Conservation (phyloP, 2,797 vertebrate genomes). For the Amniataba percoides region DNA sequence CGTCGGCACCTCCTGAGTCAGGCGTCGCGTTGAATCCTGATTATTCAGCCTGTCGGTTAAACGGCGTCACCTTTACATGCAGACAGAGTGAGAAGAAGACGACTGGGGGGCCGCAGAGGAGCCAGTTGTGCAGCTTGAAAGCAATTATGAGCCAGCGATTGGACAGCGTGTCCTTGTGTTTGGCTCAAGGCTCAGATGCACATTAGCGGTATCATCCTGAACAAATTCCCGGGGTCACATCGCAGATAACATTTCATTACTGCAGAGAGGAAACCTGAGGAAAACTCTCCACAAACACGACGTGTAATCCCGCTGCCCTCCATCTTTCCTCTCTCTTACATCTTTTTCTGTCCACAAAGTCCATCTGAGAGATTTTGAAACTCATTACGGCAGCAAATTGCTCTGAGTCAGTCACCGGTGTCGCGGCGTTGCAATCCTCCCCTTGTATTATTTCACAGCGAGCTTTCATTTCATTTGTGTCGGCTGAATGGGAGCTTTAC, state of each 20-base stretch:
- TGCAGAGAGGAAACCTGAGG: not conserved
- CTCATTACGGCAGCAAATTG: slow-evolving; percentile 44
- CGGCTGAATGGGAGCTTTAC: not conserved
- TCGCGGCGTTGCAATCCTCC: not conserved
- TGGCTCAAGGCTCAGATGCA: not conserved
- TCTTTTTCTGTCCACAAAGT: not conserved
- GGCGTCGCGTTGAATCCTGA: not conserved
- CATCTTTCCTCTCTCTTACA: not conserved
- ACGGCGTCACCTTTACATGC: not conserved
- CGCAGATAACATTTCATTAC: slow-evolving; percentile 13
- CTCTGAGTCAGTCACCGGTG: slow-evolving; percentile 5
- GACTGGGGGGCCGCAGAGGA: not conserved
- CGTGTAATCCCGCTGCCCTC: not conserved
- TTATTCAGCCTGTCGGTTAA: not conserved
- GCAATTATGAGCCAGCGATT: slow-evolving; percentile 11
- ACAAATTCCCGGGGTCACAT: slow-evolving; percentile 3
- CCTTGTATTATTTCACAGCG: not conserved
- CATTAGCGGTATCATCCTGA: slow-evolving; percentile 4
- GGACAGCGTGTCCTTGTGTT: slow-evolving; percentile 6
- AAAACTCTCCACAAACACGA: not conserved
- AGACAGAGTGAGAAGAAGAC: not conserved
- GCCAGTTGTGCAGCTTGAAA: not conserved
- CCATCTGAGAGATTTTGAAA: slow-evolving; percentile 21
- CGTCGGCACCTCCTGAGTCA: not conserved
- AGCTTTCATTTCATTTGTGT: slow-evolving; percentile 15